Conservation (phyloP, 2,113 vertebrate genomes). For the Bufo gargarizans region DNA sequence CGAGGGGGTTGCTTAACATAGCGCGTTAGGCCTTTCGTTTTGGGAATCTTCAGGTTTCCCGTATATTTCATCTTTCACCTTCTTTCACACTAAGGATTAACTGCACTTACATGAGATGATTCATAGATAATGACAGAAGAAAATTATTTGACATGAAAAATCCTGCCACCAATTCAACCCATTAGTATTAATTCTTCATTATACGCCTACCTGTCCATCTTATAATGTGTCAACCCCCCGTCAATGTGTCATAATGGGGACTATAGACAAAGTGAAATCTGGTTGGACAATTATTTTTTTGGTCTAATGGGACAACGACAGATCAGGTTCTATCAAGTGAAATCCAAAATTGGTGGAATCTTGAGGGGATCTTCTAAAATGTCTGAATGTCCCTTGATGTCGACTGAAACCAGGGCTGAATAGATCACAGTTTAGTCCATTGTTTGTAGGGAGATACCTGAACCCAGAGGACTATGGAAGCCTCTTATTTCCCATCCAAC, state of each 20-base stretch:
- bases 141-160: not conserved
- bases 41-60: not conserved
- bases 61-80: not conserved
- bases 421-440: too few relatives aligned
- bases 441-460: too few relatives aligned
- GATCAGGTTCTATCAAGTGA: too few relatives aligned
- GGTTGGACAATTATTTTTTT: not conserved
- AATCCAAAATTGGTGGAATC: too few relatives aligned
- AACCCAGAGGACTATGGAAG: too few relatives aligned
- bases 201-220: not conserved
- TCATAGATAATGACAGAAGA: not conserved
- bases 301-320: not conserved
- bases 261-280: too few relatives aligned
- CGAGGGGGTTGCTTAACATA: not conserved
- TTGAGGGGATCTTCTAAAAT: too few relatives aligned
- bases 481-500: too few relatives aligned
- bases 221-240: not conserved
- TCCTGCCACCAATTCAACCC: not conserved
- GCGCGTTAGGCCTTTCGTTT: not conserved
- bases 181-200: not conserved
- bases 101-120: not conserved
- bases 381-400: too few relatives aligned
- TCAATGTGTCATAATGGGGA: too few relatives aligned
- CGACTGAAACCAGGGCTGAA: too few relatives aligned
- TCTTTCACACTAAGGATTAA: not conserved